Percentiles rank a stretch among this genome's conserved stretches.
These are phyloP conservation scores for Australoheros scitulus DNA, from an alignment of 2,113 vertebrate species.

Conservation along the genomic window DNA sequence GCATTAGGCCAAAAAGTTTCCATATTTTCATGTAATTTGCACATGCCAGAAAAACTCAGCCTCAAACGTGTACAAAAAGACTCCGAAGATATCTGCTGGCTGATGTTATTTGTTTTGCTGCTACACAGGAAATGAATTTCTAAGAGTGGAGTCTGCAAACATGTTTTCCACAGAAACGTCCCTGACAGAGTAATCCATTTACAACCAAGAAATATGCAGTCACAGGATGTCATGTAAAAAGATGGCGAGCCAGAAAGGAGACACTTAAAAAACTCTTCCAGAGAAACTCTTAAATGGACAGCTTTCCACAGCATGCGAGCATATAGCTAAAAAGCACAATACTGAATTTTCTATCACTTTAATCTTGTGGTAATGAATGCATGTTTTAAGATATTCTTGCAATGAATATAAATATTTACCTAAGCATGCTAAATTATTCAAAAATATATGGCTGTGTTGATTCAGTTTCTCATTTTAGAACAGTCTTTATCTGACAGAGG, in stretches of 20 bases:
- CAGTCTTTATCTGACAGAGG: neutral
- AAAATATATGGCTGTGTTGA: neutral
- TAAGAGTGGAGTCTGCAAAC: conserved; percentile 8
- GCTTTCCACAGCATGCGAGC: neutral
- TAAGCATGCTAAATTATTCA: neutral
- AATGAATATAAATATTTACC: neutral
- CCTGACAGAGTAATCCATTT: conserved; percentile 30
- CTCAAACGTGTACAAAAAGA: neutral
- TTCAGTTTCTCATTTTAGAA: neutral
- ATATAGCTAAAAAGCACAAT: neutral
- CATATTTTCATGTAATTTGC: neutral
- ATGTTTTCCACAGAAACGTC: conserved; percentile 23
- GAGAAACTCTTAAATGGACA: neutral
- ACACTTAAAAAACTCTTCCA: neutral
- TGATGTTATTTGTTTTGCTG: conserved; percentile 16
- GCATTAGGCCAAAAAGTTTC: neutral
- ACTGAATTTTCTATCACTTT: neutral
- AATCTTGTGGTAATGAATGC: neutral
- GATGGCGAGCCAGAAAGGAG: neutral
- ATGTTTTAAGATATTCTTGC: neutral
- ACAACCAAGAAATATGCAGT: conserved; percentile 5
- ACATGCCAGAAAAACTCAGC: neutral
- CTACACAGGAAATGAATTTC: conserved; percentile 30
- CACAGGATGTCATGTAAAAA: conserved; percentile 16
- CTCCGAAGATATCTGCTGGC: neutral